Percentiles rank a stretch among this genome's conserved stretches.
Conservation (phyloP, 1,140 invertebrate genomes). For the Bombus ignitus region DNA sequence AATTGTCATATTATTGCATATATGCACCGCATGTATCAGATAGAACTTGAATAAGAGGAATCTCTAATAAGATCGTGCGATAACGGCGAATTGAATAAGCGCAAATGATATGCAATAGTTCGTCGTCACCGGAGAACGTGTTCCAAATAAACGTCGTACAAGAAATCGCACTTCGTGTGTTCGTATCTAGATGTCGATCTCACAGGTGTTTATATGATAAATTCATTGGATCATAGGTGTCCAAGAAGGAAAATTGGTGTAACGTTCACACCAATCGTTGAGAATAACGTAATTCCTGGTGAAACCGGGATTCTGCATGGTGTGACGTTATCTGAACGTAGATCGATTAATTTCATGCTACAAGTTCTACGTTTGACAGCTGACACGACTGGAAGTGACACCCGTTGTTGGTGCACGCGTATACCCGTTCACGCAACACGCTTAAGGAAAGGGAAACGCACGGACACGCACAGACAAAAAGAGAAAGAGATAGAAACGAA, state of each 20-base stretch:
- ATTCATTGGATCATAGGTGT: background rate
- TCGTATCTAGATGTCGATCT: background rate
- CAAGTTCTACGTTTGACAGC: constrained; percentile 37
- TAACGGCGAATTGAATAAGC: background rate
- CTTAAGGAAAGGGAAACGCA: background rate
- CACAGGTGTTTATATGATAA: background rate
- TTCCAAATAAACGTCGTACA: background rate
- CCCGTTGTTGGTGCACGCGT: constrained; percentile 24
- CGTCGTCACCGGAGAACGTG: background rate
- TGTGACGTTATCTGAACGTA: constrained; percentile 25
- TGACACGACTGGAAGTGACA: constrained; percentile 58
- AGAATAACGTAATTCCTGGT: background rate
- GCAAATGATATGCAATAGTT: background rate
- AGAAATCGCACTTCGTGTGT: background rate
- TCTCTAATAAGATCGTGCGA: background rate
- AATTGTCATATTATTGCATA: background rate
- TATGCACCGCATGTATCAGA: background rate
- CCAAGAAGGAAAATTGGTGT: background rate
- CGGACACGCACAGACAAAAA: background rate
- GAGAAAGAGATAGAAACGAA: background rate
- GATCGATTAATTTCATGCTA: constrained; percentile 46
- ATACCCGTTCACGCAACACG: constrained; percentile 22
- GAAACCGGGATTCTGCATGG: constrained; percentile 27
- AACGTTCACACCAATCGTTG: background rate
- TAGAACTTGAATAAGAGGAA: background rate